Conservation (phyloP, 2,888 invertebrate species). For the Willowsia nigromaculata region DNA sequence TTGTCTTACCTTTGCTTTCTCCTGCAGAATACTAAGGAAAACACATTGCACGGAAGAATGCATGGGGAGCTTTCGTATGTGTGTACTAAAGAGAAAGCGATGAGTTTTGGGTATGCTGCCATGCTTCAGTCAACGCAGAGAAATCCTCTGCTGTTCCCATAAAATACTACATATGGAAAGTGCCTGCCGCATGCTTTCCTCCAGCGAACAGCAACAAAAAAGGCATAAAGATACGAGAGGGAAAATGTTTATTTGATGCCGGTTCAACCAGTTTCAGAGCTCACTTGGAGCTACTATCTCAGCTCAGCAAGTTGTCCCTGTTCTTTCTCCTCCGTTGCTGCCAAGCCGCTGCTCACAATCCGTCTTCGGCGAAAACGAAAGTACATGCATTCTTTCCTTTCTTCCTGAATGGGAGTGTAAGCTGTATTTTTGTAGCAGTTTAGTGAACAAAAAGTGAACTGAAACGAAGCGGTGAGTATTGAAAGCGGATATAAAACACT, state of each 20-base stretch:
- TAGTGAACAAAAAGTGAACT: slow-evolving; percentile 10
- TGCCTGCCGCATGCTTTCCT: slow-evolving; percentile 56
- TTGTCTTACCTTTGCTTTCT: slow-evolving; percentile 34
- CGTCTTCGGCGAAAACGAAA: background rate
- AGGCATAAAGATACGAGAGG: slow-evolving; percentile 53
- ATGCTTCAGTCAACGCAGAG: background rate
- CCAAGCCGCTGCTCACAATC: background rate
- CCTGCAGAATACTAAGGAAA: background rate
- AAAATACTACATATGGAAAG: slow-evolving; percentile 46
- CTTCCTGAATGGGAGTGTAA: background rate
- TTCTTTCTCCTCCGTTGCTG: slow-evolving; percentile 31
- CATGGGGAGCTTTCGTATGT: background rate
- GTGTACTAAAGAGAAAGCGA: background rate
- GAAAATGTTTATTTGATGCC: slow-evolving; percentile 70
- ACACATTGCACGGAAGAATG: background rate
- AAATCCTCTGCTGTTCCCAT: background rate
- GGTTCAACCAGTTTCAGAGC: slow-evolving; percentile 65
- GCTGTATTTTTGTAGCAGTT: slow-evolving; percentile 11
- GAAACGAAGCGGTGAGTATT: background rate
- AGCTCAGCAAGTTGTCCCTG: slow-evolving; percentile 69
- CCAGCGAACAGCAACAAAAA: slow-evolving; percentile 1
- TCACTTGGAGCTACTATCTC: slow-evolving; percentile 67
- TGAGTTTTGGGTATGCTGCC: background rate
- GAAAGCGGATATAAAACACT: slow-evolving; percentile 24
- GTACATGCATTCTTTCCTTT: background rate